Conservation (phyloP, 2,888 invertebrate genomes). For the Dasypolia templi region DNA sequence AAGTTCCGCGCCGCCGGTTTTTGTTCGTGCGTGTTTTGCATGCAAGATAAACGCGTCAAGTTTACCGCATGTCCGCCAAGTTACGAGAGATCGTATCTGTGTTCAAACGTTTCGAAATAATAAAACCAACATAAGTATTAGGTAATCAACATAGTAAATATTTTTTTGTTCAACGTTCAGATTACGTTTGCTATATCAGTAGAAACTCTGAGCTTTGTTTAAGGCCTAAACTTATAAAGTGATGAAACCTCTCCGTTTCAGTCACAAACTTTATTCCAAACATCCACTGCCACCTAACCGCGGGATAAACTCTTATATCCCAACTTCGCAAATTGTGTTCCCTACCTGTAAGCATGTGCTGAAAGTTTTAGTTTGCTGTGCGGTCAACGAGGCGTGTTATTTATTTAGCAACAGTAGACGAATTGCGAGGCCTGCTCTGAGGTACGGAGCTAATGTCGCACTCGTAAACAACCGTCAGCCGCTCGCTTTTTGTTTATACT, state of each 20-base stretch:
- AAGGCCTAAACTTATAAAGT: constrained; percentile 1
- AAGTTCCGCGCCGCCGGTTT: constrained; percentile 46
- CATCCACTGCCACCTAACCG: constrained; percentile 17
- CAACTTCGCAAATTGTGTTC: constrained; percentile 50
- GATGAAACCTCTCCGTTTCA: constrained; percentile 15
- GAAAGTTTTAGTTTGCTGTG: constrained; percentile 58
- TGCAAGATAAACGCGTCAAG: constrained; percentile 59
- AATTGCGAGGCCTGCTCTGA: constrained; percentile 41
- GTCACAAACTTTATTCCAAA: constrained; percentile 24
- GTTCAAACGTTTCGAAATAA: too few relatives aligned
- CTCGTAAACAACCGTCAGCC: constrained; percentile 21
- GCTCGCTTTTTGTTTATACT: constrained; percentile 49
- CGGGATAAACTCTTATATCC: constrained; percentile 45
- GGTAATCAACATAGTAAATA: too few relatives aligned
- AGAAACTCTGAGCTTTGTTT: constrained; percentile 1
- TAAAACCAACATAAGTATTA: too few relatives aligned
- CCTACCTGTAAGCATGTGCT: constrained; percentile 23
- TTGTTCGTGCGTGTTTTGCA: constrained; percentile 57
- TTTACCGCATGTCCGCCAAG: constrained; percentile 43
- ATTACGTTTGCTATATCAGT: neutral
- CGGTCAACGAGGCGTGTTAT: constrained; percentile 51
- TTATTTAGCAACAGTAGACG: constrained; percentile 53
- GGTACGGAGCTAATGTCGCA: constrained; percentile 46
- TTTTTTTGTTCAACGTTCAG: neutral
- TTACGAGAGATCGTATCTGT: constrained; percentile 37